Base-by-base conservation (phyloP, 2,888 invertebrate species). In the Drosophila sordidula region DNA sequence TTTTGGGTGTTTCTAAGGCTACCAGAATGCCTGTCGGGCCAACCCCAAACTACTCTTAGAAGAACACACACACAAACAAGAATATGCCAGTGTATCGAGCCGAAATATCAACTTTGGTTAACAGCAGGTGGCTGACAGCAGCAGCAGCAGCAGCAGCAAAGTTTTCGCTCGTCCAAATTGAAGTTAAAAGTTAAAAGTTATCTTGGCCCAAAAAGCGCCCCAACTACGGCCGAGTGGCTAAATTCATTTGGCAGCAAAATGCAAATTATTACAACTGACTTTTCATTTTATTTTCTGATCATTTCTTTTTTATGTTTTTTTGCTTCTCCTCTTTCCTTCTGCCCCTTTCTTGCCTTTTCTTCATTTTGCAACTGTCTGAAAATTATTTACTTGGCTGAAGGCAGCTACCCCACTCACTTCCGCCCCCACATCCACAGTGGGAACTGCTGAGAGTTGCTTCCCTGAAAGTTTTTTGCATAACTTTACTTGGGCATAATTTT, bases 161-260 rank as follows among this genome's bases (percentile, higher is more conserved):
- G 58, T 75, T 87, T 79, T 68, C 45, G 29, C 52, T 44, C 51
- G 68, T 47, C 62, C 69, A 67, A 88, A 77, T 78, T 83, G 78
- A 86, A 79, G 86, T 69, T 70, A 82, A 84, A 87, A 73, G 73
- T 73, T 73, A 69, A 66, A 71, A 85, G 86, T 83, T 85, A 88
- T 88, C 76, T 78, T 50, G 57, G 63, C 55, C 49, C 54, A 38
- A 63, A 67, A 38, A 54, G 56, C 34, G 26, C 25, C 54, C 59
- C 45, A 45, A 44, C 52, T 45, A 70, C 55, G 75, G 59, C 76
- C 57, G 76, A 82, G 76, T 86, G 83, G 84, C 87, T 83, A 83
- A 88, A 85, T 85, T 85, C 88, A 85, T 88, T 85, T 88, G 88
- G 77, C 87, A 86, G 75, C 74, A 75, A 88, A 85, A 88, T 88